Base-by-base conservation (phyloP, 2,888 invertebrate genomes). In the Chymomyza procnemis region DNA sequence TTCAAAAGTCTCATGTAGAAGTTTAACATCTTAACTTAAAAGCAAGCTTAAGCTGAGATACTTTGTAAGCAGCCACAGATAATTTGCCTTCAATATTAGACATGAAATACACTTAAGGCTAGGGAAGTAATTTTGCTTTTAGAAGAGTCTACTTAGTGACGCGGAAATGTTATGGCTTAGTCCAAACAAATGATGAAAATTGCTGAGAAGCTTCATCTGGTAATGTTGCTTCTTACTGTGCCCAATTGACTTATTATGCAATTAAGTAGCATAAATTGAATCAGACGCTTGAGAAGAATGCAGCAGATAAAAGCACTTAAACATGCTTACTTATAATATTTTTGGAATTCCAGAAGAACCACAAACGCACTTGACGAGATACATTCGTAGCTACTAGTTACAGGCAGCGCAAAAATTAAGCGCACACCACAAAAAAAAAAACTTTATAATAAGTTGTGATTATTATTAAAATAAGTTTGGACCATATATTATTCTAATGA, bases 221-320 rank as follows among this genome's bases (percentile, higher is more conserved):
- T 41, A n/a, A n/a, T 9, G 5, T 22, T 56, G 61, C 52, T 61
- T 60, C 48, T 52, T 18, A 18, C 61, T 61, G 58, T 46, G 66
- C 73, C 73, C 73, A 83, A 83, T 85, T 80, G 86, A 84, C 87
- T 81, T 85, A 83, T 87, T 85, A 87, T 82, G 85, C 87, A 83
- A 87, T 87, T 87, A 41, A 41, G 34, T 41, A 83, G 85, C 85
- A 81, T 83, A 87, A 85, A 85, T 87, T 85, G 82, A 78, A 82
- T 72, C 69, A 77, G 69, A 58, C 61, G 46, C 50, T 22, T 61
- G 21, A 19, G 61, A 55, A 19, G 61, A 55, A 55, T 34, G 52
- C 57, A 64, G 57, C 50, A 30, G 59, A 56, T 12, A 30, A 54
- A 54, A 62, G 60, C 66, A 66, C 55, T 67, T 50, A 71, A 74